Base-by-base conservation (phyloP, 2,888 invertebrate species). In the Rotaria macrura region DNA sequence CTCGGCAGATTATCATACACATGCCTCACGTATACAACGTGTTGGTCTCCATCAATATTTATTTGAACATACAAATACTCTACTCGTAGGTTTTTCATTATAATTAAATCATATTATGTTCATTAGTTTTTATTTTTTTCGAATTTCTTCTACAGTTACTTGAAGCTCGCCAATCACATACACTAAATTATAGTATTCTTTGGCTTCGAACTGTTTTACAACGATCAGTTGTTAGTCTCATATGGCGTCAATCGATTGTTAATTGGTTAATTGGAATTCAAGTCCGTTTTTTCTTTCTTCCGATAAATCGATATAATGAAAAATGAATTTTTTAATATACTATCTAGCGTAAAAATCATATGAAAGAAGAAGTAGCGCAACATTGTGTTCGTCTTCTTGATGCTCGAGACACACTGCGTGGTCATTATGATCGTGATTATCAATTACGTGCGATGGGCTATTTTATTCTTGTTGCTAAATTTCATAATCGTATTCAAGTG, bases 291-390 rank as follows among this genome's bases (percentile, higher is more conserved):
- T 74, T 10, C 20, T 74, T 6, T 10, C 14, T 2, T n/a, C n/a
- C n/a, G n/a, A 43, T 38, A 17, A 2, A 43, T 7, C 1, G 4
- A n/a, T n/a, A n/a, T n/a, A 14, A n/a, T 43, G 9, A 4, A n/a
- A 79, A 20, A 40, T 38, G 7, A 74, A 49, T 40, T 38, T 23
- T 23, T 2, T 25, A 43, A 43, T 43, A 12, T 79, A n/a, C n/a
- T n/a, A 38, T 79, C 14, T 79, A 79, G 79, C 79, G 79, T 79
- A 79, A 79, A 43, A 79, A 79, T 79, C 79, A 79, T n/a, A 79
- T 79, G 79, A 79, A 79, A 79, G 79, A 79, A 43, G 79, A 79
- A 79, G 79, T 79, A 43, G 79, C 79, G 43, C 79, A 79, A 79
- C 79, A 79, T 79, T 40, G 43, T 79, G 43, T 79, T 79, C 79